These are phyloP conservation scores for Leguminivora glycinivorella DNA, from an alignment of 1,140 invertebrate genomes.

Conservation along the genomic window DNA sequence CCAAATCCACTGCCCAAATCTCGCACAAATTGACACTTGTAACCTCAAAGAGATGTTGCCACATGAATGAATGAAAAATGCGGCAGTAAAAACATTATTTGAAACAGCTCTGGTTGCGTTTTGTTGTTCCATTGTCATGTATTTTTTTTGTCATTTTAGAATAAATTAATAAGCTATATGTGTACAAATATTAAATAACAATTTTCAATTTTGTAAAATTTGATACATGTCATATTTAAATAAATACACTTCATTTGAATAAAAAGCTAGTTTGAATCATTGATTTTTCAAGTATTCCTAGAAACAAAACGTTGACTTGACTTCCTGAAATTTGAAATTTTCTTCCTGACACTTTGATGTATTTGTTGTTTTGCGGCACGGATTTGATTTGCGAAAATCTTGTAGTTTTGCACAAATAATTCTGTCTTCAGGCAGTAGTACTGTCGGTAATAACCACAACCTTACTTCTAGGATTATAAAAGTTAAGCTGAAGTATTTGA, in stretches of 20 bases:
- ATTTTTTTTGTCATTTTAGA: no score
- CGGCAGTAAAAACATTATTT: background rate
- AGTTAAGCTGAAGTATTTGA: background rate
- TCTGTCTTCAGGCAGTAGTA: background rate
- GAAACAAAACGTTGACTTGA: background rate
- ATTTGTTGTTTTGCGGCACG: conserved; percentile 1
- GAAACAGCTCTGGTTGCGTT: background rate
- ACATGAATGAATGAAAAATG: background rate
- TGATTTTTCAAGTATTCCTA: no score
- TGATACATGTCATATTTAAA: background rate
- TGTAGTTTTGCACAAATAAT: background rate
- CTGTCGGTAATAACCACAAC: background rate
- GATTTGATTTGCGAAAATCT: background rate
- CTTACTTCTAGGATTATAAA: background rate
- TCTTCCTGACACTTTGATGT: background rate
- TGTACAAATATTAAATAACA: background rate
- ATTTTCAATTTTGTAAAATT: background rate
- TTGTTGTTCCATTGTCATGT: background rate
- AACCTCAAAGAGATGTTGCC: background rate
- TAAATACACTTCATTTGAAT: background rate
- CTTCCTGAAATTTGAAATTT: background rate
- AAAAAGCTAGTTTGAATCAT: no score
- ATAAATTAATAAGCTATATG: background rate
- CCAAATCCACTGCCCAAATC: no score
- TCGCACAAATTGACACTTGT: conserved; percentile 9